Conservation (phyloP, 2,797 vertebrate genomes). For the Rhadinocentrus ornatus region DNA sequence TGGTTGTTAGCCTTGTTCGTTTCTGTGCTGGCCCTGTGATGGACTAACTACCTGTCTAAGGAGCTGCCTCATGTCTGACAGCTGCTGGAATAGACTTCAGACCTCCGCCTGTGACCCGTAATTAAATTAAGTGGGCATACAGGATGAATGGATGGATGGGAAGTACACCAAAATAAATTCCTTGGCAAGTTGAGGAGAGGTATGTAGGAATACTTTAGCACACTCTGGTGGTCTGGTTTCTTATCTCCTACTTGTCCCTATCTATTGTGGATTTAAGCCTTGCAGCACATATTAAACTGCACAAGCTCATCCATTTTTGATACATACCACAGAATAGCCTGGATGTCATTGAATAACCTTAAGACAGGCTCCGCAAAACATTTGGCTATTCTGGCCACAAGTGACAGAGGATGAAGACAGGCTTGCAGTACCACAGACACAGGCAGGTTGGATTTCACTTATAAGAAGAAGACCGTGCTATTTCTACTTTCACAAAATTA, state of each 20-base stretch:
- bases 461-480: background rate
- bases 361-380: background rate
- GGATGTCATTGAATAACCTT: background rate
- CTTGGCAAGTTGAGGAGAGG: background rate
- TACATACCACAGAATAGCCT: background rate
- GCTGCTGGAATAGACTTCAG: too few relatives aligned
- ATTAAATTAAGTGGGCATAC: too few relatives aligned
- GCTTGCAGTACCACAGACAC: background rate
- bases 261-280: background rate
- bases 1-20: too few relatives aligned
- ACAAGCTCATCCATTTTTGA: background rate
- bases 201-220: background rate
- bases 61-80: too few relatives aligned
- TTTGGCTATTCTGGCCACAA: background rate
- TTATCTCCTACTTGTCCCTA: background rate
- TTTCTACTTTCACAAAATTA: background rate
- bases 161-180: background rate
- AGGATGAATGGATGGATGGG: background rate
- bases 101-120: too few relatives aligned
- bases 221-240: background rate
- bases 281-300: background rate
- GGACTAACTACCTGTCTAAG: too few relatives aligned
- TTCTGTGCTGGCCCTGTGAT: too few relatives aligned
- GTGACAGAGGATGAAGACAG: background rate
- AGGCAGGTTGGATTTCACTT: background rate